A percentile compares a stretch with the other conserved stretches of the same genome.
These are phyloP conservation scores for Pseudois nayaur DNA, from an alignment of 2,113 vertebrate species.

Conservation along the genomic window DNA sequence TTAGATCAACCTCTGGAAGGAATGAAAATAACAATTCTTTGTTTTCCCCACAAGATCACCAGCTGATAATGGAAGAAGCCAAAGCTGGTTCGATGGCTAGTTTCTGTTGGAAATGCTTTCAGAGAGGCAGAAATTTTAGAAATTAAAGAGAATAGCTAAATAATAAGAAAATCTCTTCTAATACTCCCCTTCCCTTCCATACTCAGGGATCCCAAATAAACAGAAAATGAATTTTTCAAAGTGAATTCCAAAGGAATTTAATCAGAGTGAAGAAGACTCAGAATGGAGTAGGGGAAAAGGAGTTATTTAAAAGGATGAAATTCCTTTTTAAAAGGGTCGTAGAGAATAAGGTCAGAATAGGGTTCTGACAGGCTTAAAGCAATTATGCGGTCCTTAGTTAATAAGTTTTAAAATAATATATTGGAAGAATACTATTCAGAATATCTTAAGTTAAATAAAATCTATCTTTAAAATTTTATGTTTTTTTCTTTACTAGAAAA, in stretches of 20 bases:
- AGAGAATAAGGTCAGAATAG: neutral
- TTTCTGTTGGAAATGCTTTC: slow-evolving; percentile 18
- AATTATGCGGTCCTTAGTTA: neutral
- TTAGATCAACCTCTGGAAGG: neutral
- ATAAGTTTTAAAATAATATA: neutral
- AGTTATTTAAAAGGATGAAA: neutral
- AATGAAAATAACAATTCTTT: neutral
- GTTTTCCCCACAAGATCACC: neutral
- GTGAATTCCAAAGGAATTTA: neutral
- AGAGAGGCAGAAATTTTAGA: neutral
- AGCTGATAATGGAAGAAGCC: neutral
- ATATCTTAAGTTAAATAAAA: neutral
- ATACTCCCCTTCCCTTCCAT: neutral
- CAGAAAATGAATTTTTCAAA: neutral
- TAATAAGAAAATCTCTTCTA: slow-evolving; percentile 12
- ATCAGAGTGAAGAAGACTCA: neutral
- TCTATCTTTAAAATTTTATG: neutral
- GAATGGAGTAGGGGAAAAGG: neutral
- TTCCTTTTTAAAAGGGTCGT: neutral
- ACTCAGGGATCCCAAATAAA: slow-evolving; percentile 9
- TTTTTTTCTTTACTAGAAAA: neutral
- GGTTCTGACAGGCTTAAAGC: neutral
- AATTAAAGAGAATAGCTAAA: slow-evolving; percentile 30
- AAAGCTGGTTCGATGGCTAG: neutral
- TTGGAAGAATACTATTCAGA: neutral